Base-by-base conservation (phyloP, 2,113 vertebrate species). In the Upupa epops region DNA sequence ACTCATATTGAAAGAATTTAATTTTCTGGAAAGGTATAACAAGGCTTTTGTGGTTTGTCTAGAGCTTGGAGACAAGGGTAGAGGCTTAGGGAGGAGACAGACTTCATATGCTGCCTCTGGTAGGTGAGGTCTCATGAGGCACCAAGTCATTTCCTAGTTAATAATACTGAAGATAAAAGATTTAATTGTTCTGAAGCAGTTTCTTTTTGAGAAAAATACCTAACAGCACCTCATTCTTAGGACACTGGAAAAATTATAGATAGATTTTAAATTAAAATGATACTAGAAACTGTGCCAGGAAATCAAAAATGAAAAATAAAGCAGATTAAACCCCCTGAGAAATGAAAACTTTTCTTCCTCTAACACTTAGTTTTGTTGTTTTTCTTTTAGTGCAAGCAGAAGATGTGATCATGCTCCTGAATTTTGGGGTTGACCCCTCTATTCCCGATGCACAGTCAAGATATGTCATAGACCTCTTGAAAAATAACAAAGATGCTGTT, bases 401-500 rank as follows among this genome's bases (percentile, higher is more conserved):
- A 68, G 97, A 98, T 83, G 96, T 98, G n/a, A 88, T 94, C 74
- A 97, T 98, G 97, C 97, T 98, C 8, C 93, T 98, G 78, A 86
- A 56, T 64, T 97, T 94, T 34, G 98, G 98, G 24, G 97, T 91
- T 51, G 96, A 98, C 88, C 98, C 98, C 64, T 96, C 90, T 40
- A 63, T 98, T 82, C 65, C 93, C 83, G 97, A 98, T 60, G 46
- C 61, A 6, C 93, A 42, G 11, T 96, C 95, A 46, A 96, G 94
- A 80, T 94, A 93, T 3, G 90, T 96, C 6, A 24, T 96, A 63
- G 97, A 97, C 74, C 85, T 98, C 51, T 96, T 98, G 65, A 98
- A 97, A 88, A 98, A 95, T 89, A 97, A 82, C 69, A 98, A 98
- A 88, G 98, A 98, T 89, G 97, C 97, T 59, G 92, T 97, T 6